Conservation (phyloP, 2,797 vertebrate species). For the Gymnoscopelus microlampas region DNA sequence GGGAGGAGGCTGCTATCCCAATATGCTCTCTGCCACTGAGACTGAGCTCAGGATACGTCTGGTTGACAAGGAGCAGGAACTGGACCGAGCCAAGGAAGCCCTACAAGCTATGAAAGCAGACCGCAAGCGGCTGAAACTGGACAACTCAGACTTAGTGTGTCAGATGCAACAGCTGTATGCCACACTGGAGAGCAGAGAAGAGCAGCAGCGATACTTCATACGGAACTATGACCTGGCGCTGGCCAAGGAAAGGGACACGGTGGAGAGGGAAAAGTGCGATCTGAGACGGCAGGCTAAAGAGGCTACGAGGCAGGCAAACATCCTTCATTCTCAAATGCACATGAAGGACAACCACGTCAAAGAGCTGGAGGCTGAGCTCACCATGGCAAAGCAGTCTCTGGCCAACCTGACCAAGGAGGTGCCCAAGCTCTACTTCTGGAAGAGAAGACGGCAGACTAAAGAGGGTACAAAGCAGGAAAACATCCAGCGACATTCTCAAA, state of each 20-base stretch:
- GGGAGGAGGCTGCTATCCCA: too few relatives aligned
- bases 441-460: too few relatives aligned
- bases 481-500: too few relatives aligned
- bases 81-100: too few relatives aligned
- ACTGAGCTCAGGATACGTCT: too few relatives aligned
- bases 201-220: slow-evolving; percentile 96
- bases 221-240: slow-evolving; percentile 94
- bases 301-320: slow-evolving; percentile 90
- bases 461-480: too few relatives aligned
- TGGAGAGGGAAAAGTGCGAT: slow-evolving; percentile 98
- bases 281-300: slow-evolving; percentile 95
- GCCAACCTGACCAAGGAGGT: slow-evolving; percentile 96
- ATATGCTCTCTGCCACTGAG: too few relatives aligned
- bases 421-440: slow-evolving; percentile 83
- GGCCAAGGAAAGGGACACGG: slow-evolving; percentile 94
- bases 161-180: slow-evolving; percentile 99
- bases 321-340: slow-evolving; percentile 93
- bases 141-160: slow-evolving; percentile 92
- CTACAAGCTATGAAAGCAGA: slow-evolving; percentile 93
- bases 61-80: too few relatives aligned
- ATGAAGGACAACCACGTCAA: slow-evolving; percentile 98
- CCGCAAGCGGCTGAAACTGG: slow-evolving; percentile 93
- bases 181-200: slow-evolving; percentile 94
- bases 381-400: slow-evolving; percentile 98
- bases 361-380: slow-evolving; percentile 96